Conservation (phyloP, 2,888 invertebrate genomes). For the Epinotia demarniana region DNA sequence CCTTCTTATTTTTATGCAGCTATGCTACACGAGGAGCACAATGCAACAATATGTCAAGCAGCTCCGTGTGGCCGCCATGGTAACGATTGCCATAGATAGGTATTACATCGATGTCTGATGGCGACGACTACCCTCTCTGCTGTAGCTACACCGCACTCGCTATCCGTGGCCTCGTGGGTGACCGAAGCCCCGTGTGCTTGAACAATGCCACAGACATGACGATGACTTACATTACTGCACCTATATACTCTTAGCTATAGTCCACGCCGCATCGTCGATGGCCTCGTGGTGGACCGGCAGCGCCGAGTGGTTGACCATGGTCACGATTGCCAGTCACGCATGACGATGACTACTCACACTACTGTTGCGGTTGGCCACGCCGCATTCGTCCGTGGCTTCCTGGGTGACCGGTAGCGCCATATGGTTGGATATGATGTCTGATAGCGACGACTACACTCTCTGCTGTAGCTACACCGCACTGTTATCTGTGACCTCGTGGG, state of each 20-base stretch:
- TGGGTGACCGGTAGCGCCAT: conserved; percentile 86
- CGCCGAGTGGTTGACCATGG: conserved; percentile 56
- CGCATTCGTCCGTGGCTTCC: conserved; percentile 88
- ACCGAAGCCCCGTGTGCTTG: conserved; percentile 90
- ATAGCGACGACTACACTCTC: too few relatives aligned
- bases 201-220: conserved; percentile 96
- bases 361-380: conserved; percentile 60
- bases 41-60: too few relatives aligned
- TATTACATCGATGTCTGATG: too few relatives aligned
- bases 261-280: neutral
- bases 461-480: too few relatives aligned
- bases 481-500: too few relatives aligned
- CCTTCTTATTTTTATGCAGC: too few relatives aligned
- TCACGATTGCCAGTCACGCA: conserved; percentile 66
- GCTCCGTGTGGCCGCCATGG: neutral
- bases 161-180: conserved; percentile 79
- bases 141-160: conserved; percentile 86
- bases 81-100: neutral
- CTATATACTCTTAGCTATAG: too few relatives aligned
- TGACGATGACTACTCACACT: conserved; percentile 53
- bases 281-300: neutral
- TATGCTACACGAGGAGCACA: too few relatives aligned
- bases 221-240: conserved; percentile 78
- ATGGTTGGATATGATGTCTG: conserved; percentile 88
- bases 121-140: too few relatives aligned